A percentile compares a stretch with the other conserved stretches of the same genome.
Evolutionary conservation across 2,113 vertebrate genomes (phyloP).

Genomic region (Pterocles gutturalis): DNA sequence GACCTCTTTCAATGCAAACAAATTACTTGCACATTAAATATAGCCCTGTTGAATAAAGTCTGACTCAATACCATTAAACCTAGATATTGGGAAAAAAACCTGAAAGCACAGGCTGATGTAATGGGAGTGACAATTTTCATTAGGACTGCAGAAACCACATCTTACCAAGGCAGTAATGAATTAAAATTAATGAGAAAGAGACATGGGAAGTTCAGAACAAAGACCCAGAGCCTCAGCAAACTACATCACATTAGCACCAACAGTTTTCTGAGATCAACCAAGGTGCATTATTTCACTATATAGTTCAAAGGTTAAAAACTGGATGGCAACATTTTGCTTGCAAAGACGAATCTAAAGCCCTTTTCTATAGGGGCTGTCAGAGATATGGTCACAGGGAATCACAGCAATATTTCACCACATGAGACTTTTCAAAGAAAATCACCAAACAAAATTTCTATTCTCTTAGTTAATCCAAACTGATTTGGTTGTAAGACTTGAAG

Average conservation of each 20-base stretch:
- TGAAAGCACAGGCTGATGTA: not conserved
- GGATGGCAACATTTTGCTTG: not conserved
- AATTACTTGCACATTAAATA: not conserved
- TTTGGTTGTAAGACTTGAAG: not conserved
- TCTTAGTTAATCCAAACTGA: not conserved
- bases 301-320: conserved; percentile 36
- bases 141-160: not conserved
- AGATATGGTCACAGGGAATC: not conserved
- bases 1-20: not conserved
- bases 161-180: not conserved
- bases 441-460: not conserved
- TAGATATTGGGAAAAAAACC: not conserved
- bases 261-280: not conserved
- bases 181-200: not conserved
- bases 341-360: not conserved
- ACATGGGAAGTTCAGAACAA: not conserved
- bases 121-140: not conserved
- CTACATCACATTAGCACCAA: not conserved
- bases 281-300: not conserved
- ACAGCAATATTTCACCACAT: not conserved
- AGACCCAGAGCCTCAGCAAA: not conserved
- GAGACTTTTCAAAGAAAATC: conserved; percentile 20
- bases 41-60: not conserved
- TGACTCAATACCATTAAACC: not conserved
- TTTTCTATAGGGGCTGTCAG: not conserved